Evolutionary conservation across 2,888 invertebrate species (phyloP).

Genomic region (Noctua fimbriata): DNA sequence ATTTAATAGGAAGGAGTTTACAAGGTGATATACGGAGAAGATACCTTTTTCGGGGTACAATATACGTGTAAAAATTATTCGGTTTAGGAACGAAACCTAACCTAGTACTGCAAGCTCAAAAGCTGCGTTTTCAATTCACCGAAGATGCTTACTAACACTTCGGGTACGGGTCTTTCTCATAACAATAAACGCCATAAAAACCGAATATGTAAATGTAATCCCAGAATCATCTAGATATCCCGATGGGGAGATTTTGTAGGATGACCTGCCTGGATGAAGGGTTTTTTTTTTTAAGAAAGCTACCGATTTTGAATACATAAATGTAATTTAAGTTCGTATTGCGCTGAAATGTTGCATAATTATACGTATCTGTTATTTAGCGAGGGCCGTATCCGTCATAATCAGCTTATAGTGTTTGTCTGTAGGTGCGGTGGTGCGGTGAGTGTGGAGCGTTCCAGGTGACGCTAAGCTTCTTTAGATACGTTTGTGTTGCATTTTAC

Average conservation of each 20-base stretch:
- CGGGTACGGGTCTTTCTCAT: neutral
- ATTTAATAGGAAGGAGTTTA: neutral
- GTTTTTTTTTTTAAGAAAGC: constrained; percentile 9
- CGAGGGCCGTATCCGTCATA: constrained; percentile 74
- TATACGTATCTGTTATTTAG: constrained; percentile 55
- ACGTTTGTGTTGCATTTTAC: constrained; percentile 72
- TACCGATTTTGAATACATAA: constrained; percentile 29
- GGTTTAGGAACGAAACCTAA: neutral
- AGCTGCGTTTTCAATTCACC: neutral
- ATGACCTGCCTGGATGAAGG: neutral
- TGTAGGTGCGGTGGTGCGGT: constrained; percentile 72
- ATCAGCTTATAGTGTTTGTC: constrained; percentile 82
- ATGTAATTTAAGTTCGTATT: constrained; percentile 43
- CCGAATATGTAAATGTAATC: neutral
- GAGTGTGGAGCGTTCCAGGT: constrained; percentile 74
- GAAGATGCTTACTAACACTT: neutral
- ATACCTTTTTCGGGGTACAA: neutral
- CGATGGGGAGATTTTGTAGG: neutral
- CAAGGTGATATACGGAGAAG: neutral
- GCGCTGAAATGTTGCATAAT: constrained; percentile 32
- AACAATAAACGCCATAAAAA: neutral
- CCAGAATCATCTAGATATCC: neutral
- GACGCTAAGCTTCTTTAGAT: constrained; percentile 79
- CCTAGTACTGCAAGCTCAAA: neutral
- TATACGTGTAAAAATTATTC: neutral